Evolutionary conservation across 2,113 vertebrate species (phyloP).

Genomic region (Stictonetta naevosa): DNA sequence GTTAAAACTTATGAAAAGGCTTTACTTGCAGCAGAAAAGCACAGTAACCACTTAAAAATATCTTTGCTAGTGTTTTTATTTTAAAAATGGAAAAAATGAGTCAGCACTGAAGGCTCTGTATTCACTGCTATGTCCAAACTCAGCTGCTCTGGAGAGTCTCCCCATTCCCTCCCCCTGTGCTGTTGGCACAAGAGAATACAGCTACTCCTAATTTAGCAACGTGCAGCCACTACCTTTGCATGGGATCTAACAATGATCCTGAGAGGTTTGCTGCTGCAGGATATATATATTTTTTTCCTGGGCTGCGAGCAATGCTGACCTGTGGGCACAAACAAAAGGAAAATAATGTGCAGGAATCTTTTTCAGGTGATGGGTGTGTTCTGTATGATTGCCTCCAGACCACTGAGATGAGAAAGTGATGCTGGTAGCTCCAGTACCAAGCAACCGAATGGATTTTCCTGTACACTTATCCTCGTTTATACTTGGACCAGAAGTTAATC

Average conservation of each 20-base stretch:
- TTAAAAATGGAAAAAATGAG: constrained; percentile 68
- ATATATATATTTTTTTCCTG: neutral
- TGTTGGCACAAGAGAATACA: neutral
- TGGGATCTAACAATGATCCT: neutral
- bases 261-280: neutral
- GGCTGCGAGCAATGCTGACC: neutral
- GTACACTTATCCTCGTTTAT: neutral
- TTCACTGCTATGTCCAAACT: constrained; percentile 37
- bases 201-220: constrained; percentile 43
- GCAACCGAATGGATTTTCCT: neutral
- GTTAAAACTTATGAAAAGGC: constrained; percentile 6
- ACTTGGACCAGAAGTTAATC: neutral
- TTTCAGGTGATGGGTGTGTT: neutral
- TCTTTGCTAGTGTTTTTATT: constrained; percentile 59
- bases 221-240: neutral
- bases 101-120: constrained; percentile 39
- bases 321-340: neutral
- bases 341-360: neutral
- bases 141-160: constrained; percentile 46
- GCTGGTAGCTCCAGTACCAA: neutral
- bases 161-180: neutral
- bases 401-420: neutral
- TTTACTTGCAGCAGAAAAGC: constrained; percentile 50
- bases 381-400: neutral
- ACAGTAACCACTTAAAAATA: constrained; percentile 48